Base-by-base conservation (phyloP, 2,113 vertebrate genomes). In the Tachysurus fulvidraco region DNA sequence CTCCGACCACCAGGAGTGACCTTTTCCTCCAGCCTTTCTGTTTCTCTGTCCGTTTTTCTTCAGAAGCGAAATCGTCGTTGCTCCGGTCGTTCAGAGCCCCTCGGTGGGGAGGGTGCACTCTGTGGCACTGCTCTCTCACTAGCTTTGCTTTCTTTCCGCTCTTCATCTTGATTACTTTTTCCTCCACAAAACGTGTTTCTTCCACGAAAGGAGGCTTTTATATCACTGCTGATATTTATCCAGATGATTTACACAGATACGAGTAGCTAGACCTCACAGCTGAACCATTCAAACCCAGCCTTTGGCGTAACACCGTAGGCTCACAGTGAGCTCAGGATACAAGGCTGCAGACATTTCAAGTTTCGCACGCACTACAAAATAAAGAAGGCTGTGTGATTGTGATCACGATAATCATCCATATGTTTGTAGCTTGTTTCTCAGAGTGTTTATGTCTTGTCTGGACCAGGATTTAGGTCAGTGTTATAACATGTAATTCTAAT, bases 381-480 rank as follows among this genome's bases (percentile, higher is more conserved):
- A 30, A 28, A 23, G 54, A 60, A 6, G 55, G 17, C 81, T n/a
- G 19, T 57, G 67, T 36, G 30, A 44, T 55, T 10, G 5, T 62
- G 36, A 54, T 41, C 13, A 12, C 44, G 30, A 59, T 30, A 16
- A 71, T 21, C 14, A 30, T 55, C 28, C 13, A 30, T 54, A 41
- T 88, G 62, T 80, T 76, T 76, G 3, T 14, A 25, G 52, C 65
- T 41, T 83, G 82, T 57, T 36, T 11, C 52, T 36, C 5, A 59
- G 44, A 41, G 54, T 55, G 44, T 41, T 74, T 46, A 57, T 52
- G 4, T 28, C 21, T 23, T 67, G 67, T 50, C 55, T 65, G 36
- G 54, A 21, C 41, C 62, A 28, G 86, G 83, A 91, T 88, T 88
- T 62, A 78, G 90, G 83, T 86, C 88, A 87, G 54, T 80, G 10